phyloP scores from a whole-genome alignment of 92 coral and sea anemone species.

The Diadumene lineata region DNA sequence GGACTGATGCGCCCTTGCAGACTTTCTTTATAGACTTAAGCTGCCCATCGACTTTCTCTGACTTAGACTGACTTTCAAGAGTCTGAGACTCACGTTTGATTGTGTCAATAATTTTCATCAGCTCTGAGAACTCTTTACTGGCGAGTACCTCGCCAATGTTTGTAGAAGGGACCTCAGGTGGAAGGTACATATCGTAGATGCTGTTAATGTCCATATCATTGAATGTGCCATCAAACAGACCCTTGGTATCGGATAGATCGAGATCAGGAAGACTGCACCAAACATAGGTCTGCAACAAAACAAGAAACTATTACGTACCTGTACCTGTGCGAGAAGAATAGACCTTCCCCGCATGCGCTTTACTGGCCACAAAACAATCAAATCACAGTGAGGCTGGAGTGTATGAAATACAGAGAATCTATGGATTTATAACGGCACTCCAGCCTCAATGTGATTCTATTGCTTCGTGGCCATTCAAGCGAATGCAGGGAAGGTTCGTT shows the following conservation, averaged over 20 bases:
- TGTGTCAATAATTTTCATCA: neutral
- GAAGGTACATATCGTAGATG: constrained; percentile 2
- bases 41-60: neutral
- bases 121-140: constrained; percentile 5
- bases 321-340: neutral
- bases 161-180: constrained; percentile 6
- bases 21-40: neutral
- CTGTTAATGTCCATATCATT: neutral
- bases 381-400: no score
- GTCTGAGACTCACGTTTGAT: neutral
- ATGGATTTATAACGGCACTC: no score
- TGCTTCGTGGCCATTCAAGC: no score
- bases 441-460: no score
- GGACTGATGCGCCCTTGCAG: neutral
- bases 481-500: no score
- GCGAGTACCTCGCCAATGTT: neutral
- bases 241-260: constrained; percentile 9
- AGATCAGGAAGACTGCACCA: neutral
- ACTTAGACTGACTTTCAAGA: neutral
- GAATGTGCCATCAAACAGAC: neutral
- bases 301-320: neutral
- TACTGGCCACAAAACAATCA: no score
- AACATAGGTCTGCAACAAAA: neutral
- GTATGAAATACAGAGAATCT: no score
- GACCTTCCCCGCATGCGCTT: no score